Percentiles rank a stretch among this genome's conserved stretches.
These are phyloP conservation scores for Drosophila saltans DNA, from an alignment of 1,140 invertebrate genomes.

Conservation along the genomic window DNA sequence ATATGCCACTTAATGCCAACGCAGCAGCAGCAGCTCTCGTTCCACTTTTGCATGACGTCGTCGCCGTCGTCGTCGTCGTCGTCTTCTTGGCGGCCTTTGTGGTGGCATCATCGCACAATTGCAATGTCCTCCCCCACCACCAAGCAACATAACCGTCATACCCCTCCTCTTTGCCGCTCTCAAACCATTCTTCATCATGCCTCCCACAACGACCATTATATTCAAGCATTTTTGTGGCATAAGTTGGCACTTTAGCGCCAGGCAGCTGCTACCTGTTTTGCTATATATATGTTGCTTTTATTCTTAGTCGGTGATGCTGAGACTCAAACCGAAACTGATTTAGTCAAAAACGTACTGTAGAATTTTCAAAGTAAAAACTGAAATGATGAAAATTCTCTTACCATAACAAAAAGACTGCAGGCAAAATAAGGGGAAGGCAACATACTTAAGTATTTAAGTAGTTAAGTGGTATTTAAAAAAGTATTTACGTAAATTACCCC, in stretches of 20 bases:
- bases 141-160: neutral
- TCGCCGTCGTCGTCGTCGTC: neutral
- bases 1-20: conserved; percentile 81
- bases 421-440: neutral
- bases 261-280: conserved; percentile 74
- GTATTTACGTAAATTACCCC: no score
- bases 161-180: neutral
- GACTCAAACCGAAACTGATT: conserved; percentile 4
- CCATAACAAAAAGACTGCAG: neutral
- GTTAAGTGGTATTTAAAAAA: no score
- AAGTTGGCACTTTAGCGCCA: conserved; percentile 78
- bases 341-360: neutral
- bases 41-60: conserved; percentile 62
- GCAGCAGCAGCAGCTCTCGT: conserved; percentile 56
- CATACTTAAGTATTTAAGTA: neutral
- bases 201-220: conserved; percentile 70
- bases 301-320: conserved; percentile 10
- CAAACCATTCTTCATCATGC: conserved; percentile 43
- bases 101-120: conserved; percentile 19
- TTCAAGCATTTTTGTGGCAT: conserved; percentile 78
- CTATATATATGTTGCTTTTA: conserved; percentile 33
- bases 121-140: conserved; percentile 7
- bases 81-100: conserved; percentile 18
- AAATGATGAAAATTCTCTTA: neutral
- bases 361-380: neutral